phyloP scores from a whole-genome alignment of 2,113 vertebrate species.

The Alligator mississippiensis region DNA sequence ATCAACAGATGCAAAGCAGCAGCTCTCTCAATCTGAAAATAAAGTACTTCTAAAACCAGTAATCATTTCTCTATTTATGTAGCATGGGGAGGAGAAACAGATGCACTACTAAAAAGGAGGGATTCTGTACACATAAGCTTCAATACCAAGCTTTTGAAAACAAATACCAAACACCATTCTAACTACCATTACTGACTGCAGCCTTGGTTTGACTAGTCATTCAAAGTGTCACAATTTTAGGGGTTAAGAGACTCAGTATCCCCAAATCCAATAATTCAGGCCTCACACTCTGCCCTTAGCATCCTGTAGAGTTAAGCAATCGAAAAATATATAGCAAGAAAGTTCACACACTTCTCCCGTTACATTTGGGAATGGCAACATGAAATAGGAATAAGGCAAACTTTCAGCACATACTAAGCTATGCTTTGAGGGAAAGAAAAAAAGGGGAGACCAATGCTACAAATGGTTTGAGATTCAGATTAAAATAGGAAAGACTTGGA shows the following conservation, averaged over 20 bases:
- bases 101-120: not conserved
- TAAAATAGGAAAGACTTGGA: not conserved
- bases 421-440: no score
- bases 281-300: not conserved
- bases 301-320: not conserved
- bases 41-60: not conserved
- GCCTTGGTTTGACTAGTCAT: not conserved
- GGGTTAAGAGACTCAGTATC: not conserved
- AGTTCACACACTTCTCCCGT: not conserved
- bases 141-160: not conserved
- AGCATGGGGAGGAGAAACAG: not conserved
- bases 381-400: no score
- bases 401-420: not conserved
- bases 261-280: not conserved
- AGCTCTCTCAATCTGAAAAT: not conserved
- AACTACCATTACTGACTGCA: not conserved
- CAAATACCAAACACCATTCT: not conserved
- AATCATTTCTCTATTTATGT: not conserved
- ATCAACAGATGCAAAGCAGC: not conserved
- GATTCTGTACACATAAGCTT: not conserved
- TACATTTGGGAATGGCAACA: no score
- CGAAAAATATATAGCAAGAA: not conserved
- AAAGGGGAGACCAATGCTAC: accelerated
- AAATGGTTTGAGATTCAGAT: not conserved
- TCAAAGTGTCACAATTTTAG: not conserved